Percentiles rank a stretch among this genome's conserved stretches.
Evolutionary conservation across 2,888 invertebrate genomes (phyloP).

Genomic region (Ditylenchus weischeri): DNA sequence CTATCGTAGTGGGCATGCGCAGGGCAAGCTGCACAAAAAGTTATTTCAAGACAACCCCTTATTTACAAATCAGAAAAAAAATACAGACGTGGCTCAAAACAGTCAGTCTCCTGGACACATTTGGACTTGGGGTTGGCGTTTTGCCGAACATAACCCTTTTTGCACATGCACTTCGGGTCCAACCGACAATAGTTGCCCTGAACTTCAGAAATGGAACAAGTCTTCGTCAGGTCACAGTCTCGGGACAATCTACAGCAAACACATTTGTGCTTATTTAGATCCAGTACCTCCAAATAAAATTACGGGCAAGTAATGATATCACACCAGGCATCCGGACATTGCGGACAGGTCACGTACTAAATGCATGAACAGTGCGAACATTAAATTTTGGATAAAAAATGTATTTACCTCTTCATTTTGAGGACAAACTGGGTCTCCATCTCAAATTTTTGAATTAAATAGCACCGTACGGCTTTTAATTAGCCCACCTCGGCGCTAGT

Average conservation of each 20-base stretch:
- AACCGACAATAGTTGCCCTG: background rate
- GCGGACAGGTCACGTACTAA: background rate
- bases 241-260: background rate
- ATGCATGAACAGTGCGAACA: no score
- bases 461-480: no score
- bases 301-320: slow-evolving; percentile 2
- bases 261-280: no score
- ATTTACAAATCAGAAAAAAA: background rate
- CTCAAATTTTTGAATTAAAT: no score
- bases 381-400: no score
- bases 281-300: no score
- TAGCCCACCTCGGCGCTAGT: no score
- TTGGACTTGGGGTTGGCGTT: background rate
- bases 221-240: background rate
- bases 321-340: slow-evolving; percentile 10
- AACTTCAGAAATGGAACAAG: background rate
- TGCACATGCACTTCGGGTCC: slow-evolving; percentile 1
- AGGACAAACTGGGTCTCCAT: no score
- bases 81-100: background rate
- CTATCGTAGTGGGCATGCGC: background rate
- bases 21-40: background rate
- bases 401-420: no score
- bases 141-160: slow-evolving; percentile 5
- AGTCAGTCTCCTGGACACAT: background rate
- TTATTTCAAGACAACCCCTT: background rate